Evolutionary conservation across 2,888 invertebrate species (phyloP).

Genomic region (Omphaloscelis lunosa): DNA sequence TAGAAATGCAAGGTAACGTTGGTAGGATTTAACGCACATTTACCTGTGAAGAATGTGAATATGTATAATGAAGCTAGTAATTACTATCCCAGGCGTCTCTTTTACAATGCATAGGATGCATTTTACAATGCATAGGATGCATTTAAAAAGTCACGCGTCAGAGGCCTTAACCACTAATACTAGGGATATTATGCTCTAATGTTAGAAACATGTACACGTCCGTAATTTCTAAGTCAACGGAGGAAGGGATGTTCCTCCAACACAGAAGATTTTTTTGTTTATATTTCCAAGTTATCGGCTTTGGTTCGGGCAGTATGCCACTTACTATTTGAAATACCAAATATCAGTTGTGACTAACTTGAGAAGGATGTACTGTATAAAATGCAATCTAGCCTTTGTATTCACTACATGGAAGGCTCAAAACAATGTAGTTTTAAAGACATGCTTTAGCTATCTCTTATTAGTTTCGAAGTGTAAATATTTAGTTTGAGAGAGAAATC

Average conservation of each 20-base stretch:
- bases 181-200: slow-evolving; percentile 39
- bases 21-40: slow-evolving; percentile 59
- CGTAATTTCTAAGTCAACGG: slow-evolving; percentile 70
- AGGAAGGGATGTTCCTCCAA: slow-evolving; percentile 15
- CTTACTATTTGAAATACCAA: slow-evolving; percentile 68
- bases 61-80: slow-evolving; percentile 36
- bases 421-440: slow-evolving; percentile 49
- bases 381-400: slow-evolving; percentile 42
- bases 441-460: slow-evolving; percentile 48
- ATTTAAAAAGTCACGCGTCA: slow-evolving; percentile 52
- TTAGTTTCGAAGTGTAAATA: slow-evolving; percentile 69
- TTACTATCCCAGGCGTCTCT: slow-evolving; percentile 31
- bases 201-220: slow-evolving; percentile 63
- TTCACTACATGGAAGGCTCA: slow-evolving; percentile 31
- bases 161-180: slow-evolving; percentile 60
- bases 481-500: slow-evolving; percentile 52
- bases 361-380: slow-evolving; percentile 36
- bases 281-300: slow-evolving; percentile 11
- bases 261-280: slow-evolving; percentile 12
- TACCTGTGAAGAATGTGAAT: slow-evolving; percentile 43
- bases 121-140: slow-evolving; percentile 61
- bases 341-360: slow-evolving; percentile 63
- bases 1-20: slow-evolving; percentile 49
- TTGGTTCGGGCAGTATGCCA: slow-evolving; percentile 33
- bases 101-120: slow-evolving; percentile 59